Evolutionary conservation across 2,888 invertebrate species (phyloP).

Genomic region (Pristionchus entomophagus): DNA sequence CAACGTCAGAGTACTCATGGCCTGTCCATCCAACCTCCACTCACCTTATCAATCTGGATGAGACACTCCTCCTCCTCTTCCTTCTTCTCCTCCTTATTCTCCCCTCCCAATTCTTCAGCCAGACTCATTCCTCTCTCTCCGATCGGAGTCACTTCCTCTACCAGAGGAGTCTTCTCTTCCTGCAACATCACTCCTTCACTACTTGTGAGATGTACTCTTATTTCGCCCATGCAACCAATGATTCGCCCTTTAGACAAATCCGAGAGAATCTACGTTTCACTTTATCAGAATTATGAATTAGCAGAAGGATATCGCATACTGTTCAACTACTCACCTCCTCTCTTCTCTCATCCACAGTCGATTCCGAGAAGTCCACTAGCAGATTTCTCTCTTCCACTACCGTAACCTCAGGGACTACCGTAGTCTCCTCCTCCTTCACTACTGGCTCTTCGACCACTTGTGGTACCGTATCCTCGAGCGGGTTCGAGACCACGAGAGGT

Average conservation of each 20-base stretch:
- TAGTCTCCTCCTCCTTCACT: neutral
- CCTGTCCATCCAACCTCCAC: neutral
- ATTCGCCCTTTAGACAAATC: no score
- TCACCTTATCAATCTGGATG: neutral
- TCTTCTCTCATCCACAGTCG: neutral
- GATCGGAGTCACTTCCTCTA: constrained; percentile 32
- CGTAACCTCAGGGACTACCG: neutral
- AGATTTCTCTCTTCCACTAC: constrained; percentile 32
- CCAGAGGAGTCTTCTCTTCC: constrained; percentile 13
- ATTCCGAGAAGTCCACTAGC: neutral
- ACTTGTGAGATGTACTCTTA: no score
- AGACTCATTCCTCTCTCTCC: constrained; percentile 6
- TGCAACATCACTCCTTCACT: neutral
- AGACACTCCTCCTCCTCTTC: neutral
- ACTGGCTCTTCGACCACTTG: neutral
- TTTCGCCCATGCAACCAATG: no score
- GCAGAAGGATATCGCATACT: no score
- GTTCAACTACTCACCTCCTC: neutral
- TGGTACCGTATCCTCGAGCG: neutral
- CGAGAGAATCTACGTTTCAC: no score
- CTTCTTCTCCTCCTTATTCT: neutral
- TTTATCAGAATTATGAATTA: no score
- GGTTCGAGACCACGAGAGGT: neutral
- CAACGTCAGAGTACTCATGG: neutral
- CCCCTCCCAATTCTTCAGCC: constrained; percentile 29